Evolutionary conservation across 2,888 invertebrate genomes (phyloP), one percentile per base, ranked within the genome.

Genomic region (Drosophila emarginata): DNA sequence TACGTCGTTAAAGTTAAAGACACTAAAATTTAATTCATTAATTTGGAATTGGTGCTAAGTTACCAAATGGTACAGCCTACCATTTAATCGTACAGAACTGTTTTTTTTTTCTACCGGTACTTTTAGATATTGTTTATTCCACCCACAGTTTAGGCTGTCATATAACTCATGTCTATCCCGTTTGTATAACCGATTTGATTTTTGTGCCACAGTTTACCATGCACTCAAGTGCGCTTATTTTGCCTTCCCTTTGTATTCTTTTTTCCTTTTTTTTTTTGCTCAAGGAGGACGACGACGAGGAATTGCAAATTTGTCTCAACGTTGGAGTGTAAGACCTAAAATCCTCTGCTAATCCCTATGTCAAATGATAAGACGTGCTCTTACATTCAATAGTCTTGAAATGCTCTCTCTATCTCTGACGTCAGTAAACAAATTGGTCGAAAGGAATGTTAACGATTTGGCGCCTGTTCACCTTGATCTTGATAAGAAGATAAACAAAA

Each of bases 171-270:
- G 37, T 7, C 56, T 39, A 52, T 18, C 28, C 39, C 52, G 28
- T 61, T 62, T 57, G 54, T 52, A 54, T 53, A 69, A 76, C 64
- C 58, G 26, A 28, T 39, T 51, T 36, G 15, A 15, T 51, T 4
- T 59, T 21, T 12, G 21, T 9, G 23, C 26, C 12, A 26, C 23
- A 54, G 50, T 57, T 61, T 64, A 45, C 14, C 18, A 1, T 50
- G 60, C 69, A 63, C 79, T 80, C 58, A 64, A 72, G 67, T 72
- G 64, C 37, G 72, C 68, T 79, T 78, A 80, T 23, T 50, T 62
- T 64, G 59, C 52, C 37, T 21, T 45, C 4, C 28, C 4, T 28
- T 28, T 28, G 28, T 28, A 28, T 5, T 28, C 28, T 28, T 28
- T 28, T 28, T 28, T 4, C 23, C 23, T 23, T 28, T 9, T 23